Evolutionary conservation across 2,888 invertebrate species (phyloP).

Genomic region (Catotricha subobsoleta): DNA sequence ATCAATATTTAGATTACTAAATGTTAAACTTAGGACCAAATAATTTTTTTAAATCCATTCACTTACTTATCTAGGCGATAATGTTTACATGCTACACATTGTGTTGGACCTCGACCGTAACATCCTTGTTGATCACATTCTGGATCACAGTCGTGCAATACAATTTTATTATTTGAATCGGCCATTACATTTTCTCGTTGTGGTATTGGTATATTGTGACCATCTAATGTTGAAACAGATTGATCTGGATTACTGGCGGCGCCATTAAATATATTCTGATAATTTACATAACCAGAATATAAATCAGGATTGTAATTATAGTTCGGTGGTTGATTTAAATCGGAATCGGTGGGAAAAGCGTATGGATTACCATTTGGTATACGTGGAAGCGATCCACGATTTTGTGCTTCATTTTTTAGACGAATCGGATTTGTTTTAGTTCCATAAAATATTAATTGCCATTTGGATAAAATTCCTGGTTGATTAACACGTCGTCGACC

Average conservation of each 20-base stretch:
- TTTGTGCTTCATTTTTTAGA: slow-evolving; percentile 37
- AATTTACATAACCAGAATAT: slow-evolving; percentile 53
- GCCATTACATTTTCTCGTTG: slow-evolving; percentile 42
- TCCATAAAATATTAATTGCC: slow-evolving; percentile 94
- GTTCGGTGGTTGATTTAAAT: slow-evolving; percentile 21
- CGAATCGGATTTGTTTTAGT: slow-evolving; percentile 72
- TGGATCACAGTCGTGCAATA: slow-evolving; percentile 58
- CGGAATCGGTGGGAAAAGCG: slow-evolving; percentile 49
- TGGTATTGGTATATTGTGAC: slow-evolving; percentile 43
- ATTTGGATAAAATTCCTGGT: slow-evolving; percentile 76
- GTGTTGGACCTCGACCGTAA: slow-evolving; percentile 67
- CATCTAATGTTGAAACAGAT: slow-evolving; percentile 55
- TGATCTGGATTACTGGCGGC: slow-evolving; percentile 64
- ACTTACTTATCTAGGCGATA: slow-evolving; percentile 63
- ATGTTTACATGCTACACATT: slow-evolving; percentile 67
- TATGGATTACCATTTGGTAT: too few species aligned
- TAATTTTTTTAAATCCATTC: too few species aligned
- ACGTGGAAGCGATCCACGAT: slow-evolving; percentile 27
- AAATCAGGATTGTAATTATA: slow-evolving; percentile 44
- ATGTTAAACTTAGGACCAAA: too few species aligned
- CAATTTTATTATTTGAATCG: slow-evolving; percentile 41
- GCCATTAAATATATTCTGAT: slow-evolving; percentile 56
- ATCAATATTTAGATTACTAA: too few species aligned
- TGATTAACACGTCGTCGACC: slow-evolving; percentile 69
- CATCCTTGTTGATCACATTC: slow-evolving; percentile 75